These are phyloP conservation scores for Lindbergichthys nudifrons DNA, from an alignment of 2,797 vertebrate genomes.

Conservation along the genomic window DNA sequence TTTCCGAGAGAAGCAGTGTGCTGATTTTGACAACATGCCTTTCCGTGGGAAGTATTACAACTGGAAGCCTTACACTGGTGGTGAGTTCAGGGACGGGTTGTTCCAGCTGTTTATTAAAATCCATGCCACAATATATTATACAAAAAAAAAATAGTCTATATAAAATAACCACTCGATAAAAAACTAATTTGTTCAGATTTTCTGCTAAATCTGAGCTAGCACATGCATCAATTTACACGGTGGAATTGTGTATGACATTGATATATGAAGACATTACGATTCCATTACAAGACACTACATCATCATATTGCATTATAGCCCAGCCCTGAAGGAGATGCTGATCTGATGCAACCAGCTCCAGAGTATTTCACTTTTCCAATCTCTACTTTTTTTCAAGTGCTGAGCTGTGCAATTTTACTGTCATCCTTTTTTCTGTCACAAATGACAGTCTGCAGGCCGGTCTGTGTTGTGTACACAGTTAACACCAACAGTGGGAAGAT, in stretches of 20 bases:
- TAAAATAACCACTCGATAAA: neutral
- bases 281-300: no score
- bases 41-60: constrained; percentile 99
- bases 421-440: constrained; percentile 18
- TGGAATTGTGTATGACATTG: no score
- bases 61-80: constrained; percentile 99
- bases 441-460: constrained; percentile 55
- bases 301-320: no score
- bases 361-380: neutral
- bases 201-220: no score
- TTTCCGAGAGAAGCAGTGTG: constrained; percentile 98
- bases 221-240: no score
- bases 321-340: neutral
- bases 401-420: constrained; percentile 46
- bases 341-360: neutral
- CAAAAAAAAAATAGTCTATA: no score
- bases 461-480: constrained; percentile 56
- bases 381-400: neutral
- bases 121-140: no score
- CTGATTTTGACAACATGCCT: constrained; percentile 96
- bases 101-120: neutral
- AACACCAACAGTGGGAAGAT: constrained; percentile 57
- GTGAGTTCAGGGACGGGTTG: constrained; percentile 79
- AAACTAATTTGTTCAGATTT: no score
- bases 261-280: no score